These are phyloP conservation scores for Magallana angulata DNA, from an alignment of 1,140 invertebrate genomes.

Conservation along the genomic window DNA sequence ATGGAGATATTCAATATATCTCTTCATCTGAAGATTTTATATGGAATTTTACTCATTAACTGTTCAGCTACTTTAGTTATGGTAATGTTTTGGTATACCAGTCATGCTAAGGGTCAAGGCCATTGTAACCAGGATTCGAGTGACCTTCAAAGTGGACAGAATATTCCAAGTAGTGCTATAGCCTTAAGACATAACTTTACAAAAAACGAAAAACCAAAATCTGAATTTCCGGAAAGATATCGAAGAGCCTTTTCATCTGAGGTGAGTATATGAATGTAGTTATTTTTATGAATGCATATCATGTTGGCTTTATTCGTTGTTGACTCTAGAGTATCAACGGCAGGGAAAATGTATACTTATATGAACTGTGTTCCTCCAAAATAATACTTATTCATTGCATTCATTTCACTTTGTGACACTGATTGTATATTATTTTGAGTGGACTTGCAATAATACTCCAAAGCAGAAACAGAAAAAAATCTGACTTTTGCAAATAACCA, in stretches of 20 bases:
- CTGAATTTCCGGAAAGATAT: background rate
- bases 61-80: background rate
- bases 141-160: background rate
- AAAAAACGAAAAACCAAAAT: background rate
- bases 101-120: background rate
- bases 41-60: slow-evolving; percentile 23
- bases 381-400: too few species aligned
- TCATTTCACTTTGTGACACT: too few species aligned
- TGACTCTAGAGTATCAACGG: too few species aligned
- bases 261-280: background rate
- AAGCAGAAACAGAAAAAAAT: too few species aligned
- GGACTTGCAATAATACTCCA: too few species aligned
- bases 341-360: too few species aligned
- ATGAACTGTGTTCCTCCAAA: too few species aligned
- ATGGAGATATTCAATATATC: background rate
- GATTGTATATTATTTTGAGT: too few species aligned
- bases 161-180: background rate
- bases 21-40: slow-evolving; percentile 19
- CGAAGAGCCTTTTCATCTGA: background rate
- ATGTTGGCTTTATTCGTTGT: too few species aligned
- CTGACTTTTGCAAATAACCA: too few species aligned
- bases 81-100: background rate
- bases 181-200: background rate
- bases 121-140: background rate
- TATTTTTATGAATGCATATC: too few species aligned